These are phyloP conservation scores for Paradoxurus hermaphroditus DNA, from an alignment of 2,113 vertebrate genomes.

Conservation along the genomic window DNA sequence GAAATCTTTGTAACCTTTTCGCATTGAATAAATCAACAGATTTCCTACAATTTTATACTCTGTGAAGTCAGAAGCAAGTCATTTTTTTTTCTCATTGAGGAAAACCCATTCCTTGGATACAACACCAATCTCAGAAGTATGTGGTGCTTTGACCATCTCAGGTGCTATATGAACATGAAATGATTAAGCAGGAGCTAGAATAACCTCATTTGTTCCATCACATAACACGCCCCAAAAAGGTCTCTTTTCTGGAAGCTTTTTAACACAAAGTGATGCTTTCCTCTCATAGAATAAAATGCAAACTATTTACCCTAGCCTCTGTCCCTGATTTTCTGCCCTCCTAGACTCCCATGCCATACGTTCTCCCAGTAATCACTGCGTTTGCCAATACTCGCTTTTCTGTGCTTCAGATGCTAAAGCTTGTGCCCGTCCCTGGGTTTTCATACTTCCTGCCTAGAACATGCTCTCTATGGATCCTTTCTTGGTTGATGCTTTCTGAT, in stretches of 20 bases:
- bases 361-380: background rate
- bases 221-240: background rate
- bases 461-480: background rate
- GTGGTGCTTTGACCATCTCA: background rate
- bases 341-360: fast-evolving
- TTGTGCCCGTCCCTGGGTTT: background rate
- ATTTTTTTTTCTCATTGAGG: background rate
- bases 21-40: background rate
- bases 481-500: background rate
- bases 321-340: background rate
- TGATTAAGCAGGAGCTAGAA: background rate
- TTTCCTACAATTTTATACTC: background rate
- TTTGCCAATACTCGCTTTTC: background rate
- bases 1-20: background rate
- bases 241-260: constrained; percentile 33
- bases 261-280: constrained; percentile 13
- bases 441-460: background rate
- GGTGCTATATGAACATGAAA: background rate
- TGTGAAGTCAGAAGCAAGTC: constrained; percentile 8
- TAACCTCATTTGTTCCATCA: background rate
- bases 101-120: background rate
- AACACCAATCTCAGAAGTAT: background rate
- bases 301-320: background rate
- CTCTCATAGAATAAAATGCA: background rate
- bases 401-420: background rate